Percentiles rank a stretch among this genome's conserved stretches.
These are phyloP conservation scores for Dryas iulia DNA, from an alignment of 1,140 invertebrate genomes.

Conservation along the genomic window DNA sequence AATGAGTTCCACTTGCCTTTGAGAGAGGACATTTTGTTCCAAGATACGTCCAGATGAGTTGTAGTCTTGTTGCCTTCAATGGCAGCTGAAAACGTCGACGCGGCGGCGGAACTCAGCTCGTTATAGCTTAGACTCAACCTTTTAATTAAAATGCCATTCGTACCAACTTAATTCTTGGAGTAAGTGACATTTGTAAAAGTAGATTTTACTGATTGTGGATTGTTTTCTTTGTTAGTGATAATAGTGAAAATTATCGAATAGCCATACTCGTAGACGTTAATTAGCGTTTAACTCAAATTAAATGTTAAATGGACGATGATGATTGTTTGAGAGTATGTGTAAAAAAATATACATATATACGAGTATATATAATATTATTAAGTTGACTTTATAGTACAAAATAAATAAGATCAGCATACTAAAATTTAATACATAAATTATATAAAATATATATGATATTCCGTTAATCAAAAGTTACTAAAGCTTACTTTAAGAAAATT, in stretches of 20 bases:
- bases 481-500: no score
- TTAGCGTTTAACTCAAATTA: neutral
- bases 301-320: neutral
- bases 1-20: constrained; percentile 38
- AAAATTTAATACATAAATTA: no score
- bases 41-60: constrained; percentile 69
- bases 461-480: no score
- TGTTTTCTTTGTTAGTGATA: neutral
- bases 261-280: neutral
- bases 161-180: neutral
- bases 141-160: constrained; percentile 18
- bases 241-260: no score
- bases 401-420: no score
- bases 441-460: no score
- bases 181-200: constrained; percentile 22
- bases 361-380: neutral
- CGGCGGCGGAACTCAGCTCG: constrained; percentile 49
- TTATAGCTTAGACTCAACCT: constrained; percentile 71
- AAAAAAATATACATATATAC: neutral
- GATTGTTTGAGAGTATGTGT: neutral
- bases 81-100: constrained; percentile 43
- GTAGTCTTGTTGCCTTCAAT: constrained; percentile 49
- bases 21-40: constrained; percentile 62
- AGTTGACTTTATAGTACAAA: no score
- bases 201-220: neutral